A percentile compares a stretch with the other conserved stretches of the same genome.
Conservation (phyloP, 2,797 vertebrate species). For the Lagocephalus sceleratus region DNA sequence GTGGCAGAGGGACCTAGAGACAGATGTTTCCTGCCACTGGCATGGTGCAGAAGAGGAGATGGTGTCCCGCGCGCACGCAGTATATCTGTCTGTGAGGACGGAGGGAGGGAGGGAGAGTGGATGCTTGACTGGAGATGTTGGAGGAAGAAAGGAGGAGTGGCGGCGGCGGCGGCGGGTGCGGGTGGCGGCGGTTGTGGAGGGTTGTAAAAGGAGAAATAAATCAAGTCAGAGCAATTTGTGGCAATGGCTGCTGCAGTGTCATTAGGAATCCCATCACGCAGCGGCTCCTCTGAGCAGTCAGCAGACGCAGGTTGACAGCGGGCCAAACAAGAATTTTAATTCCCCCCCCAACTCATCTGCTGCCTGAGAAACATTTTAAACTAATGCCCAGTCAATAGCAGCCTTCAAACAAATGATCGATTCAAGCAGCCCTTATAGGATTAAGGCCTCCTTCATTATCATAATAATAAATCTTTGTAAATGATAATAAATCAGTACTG, state of each 20-base stretch:
- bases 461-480: background rate
- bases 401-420: slow-evolving; percentile 27
- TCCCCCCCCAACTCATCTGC: slow-evolving; percentile 43
- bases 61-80: slow-evolving; percentile 24
- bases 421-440: slow-evolving; percentile 1
- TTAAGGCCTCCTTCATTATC: slow-evolving; percentile 1
- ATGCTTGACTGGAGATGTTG: slow-evolving; percentile 48
- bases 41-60: slow-evolving; percentile 61
- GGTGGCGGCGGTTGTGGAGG: slow-evolving; percentile 21
- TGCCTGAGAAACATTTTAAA: slow-evolving; percentile 42
- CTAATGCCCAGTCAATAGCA: slow-evolving; percentile 22
- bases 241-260: slow-evolving; percentile 72
- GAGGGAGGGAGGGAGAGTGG: slow-evolving; percentile 32
- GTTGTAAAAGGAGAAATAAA: slow-evolving; percentile 75
- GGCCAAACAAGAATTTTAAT: slow-evolving; percentile 75
- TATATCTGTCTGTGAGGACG: slow-evolving; percentile 27
- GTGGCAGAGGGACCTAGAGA: slow-evolving; percentile 79
- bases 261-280: slow-evolving; percentile 77
- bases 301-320: slow-evolving; percentile 67
- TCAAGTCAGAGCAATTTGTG: slow-evolving; percentile 77
- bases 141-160: slow-evolving; percentile 29
- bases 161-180: slow-evolving; percentile 24
- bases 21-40: slow-evolving; percentile 89
- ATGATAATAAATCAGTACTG: too few species aligned
- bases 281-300: slow-evolving; percentile 64